Base-by-base conservation (phyloP, 1,140 invertebrate species). In the Galleria mellonella region DNA sequence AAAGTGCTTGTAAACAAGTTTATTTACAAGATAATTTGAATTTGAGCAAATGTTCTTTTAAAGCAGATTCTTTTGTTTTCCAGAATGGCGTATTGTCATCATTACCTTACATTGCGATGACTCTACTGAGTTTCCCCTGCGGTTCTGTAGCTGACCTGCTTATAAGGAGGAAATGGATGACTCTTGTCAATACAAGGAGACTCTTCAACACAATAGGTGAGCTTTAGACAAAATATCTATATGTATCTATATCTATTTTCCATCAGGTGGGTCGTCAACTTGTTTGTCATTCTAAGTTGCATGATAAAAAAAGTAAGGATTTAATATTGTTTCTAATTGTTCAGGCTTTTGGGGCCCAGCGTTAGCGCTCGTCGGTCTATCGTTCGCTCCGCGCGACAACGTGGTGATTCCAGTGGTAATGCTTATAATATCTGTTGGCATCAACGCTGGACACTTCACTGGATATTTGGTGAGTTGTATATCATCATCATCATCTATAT, bases 1-100 rank as follows among this genome's bases (percentile, higher is more conserved):
- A n/a, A n/a, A n/a, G n/a, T n/a, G n/a, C n/a, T n/a, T n/a, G n/a
- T n/a, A n/a, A n/a, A n/a, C n/a, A n/a, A n/a, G n/a, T n/a, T n/a
- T n/a, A n/a, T n/a, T n/a, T n/a, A n/a, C n/a, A n/a, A n/a, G n/a
- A n/a, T n/a, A n/a, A n/a, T n/a, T n/a, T n/a, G n/a, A n/a, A n/a
- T n/a, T n/a, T n/a, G n/a, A n/a, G n/a, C n/a, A n/a, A n/a, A n/a
- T n/a, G n/a, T n/a, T n/a, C n/a, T n/a, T n/a, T n/a, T n/a, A n/a
- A 40, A 35, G 9, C 40, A 10, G 8, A 13, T 23, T n/a, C 29
- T 43, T 56, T 84, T 44, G 29, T 79, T 44, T 72, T 65, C 31
- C 77, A 96, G 93, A 93, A 93, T 64, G 94, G 94, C 10, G 66
- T 91, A 12, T 62, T 93, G 10, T 92, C 94, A 12, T 92, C 94